These are phyloP conservation scores for Percina caprodes DNA, from an alignment of 2,113 vertebrate species.

Conservation along the genomic window DNA sequence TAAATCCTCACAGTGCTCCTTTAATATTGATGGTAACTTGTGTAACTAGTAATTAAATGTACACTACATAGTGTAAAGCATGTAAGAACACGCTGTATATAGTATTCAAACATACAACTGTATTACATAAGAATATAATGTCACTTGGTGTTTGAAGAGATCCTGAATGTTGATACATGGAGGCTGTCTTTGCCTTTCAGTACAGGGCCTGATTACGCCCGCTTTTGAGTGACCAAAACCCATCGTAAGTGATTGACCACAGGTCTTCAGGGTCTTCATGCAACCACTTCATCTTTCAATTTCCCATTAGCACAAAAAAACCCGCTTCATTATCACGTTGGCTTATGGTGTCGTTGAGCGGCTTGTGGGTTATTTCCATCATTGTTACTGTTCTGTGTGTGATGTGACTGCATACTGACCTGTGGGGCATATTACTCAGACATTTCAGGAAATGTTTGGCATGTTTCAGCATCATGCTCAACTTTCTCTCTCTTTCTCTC, in stretches of 20 bases:
- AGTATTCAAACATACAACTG: not conserved
- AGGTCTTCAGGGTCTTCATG: not conserved
- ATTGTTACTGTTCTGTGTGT: not conserved
- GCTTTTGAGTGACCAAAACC: constrained; percentile 87
- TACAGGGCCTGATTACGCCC: constrained; percentile 88
- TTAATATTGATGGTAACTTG: not conserved
- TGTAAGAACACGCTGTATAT: not conserved
- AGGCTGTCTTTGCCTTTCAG: constrained; percentile 88
- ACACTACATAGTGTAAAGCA: not conserved
- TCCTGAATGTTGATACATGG: constrained; percentile 33
- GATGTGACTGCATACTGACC: not conserved
- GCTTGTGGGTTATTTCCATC: constrained; percentile 21
- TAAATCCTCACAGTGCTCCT: not conserved
- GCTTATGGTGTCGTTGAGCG: not conserved
- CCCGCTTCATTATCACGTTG: not conserved
- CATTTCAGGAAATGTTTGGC: not conserved
- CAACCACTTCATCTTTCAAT: not conserved
- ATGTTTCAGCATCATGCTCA: constrained; percentile 28
- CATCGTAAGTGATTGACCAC: constrained; percentile 84
- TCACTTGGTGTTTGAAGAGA: not conserved
- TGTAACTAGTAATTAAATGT: not conserved
- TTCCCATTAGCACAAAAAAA: not conserved
- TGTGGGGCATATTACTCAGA: not conserved
- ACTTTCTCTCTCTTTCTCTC: not conserved
- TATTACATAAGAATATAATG: not conserved